phyloP scores from a whole-genome alignment of 2,797 vertebrate species.

The Silurus aristotelis region DNA sequence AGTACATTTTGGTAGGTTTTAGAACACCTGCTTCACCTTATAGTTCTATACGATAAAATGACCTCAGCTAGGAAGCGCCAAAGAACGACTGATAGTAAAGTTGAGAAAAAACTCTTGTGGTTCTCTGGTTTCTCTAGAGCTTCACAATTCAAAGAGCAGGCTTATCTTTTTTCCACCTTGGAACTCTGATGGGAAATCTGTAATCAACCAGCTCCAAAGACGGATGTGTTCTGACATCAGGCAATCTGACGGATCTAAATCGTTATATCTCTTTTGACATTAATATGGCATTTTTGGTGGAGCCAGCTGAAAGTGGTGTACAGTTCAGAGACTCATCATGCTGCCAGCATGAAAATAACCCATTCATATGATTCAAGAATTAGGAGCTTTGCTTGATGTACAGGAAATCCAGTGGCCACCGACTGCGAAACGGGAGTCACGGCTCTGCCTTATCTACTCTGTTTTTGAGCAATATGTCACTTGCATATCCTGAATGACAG shows the following conservation, averaged over 20 bases:
- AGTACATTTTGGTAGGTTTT: slow-evolving; percentile 1
- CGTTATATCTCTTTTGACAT: slow-evolving; percentile 82
- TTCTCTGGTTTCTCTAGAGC: slow-evolving; percentile 37
- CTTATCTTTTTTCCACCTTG: slow-evolving; percentile 68
- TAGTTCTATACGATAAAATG: background rate
- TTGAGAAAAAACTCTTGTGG: slow-evolving; percentile 51
- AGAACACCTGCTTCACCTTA: background rate
- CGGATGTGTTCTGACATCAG: slow-evolving; percentile 66
- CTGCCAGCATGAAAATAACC: slow-evolving; percentile 66
- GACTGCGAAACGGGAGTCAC: slow-evolving; percentile 55
- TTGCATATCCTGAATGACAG: slow-evolving; percentile 69
- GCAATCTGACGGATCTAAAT: slow-evolving; percentile 78
- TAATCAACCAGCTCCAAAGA: slow-evolving; percentile 71
- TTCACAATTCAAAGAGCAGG: slow-evolving; percentile 39
- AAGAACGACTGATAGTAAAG: slow-evolving; percentile 52
- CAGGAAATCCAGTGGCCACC: slow-evolving; percentile 53
- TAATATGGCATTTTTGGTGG: slow-evolving; percentile 82
- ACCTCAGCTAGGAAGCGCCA: background rate
- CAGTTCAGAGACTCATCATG: slow-evolving; percentile 70
- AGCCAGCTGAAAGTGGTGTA: slow-evolving; percentile 67
- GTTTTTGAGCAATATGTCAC: slow-evolving; percentile 58
- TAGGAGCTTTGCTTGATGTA: slow-evolving; percentile 64
- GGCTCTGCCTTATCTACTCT: slow-evolving; percentile 69
- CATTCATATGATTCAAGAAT: slow-evolving; percentile 80
- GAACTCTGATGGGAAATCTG: slow-evolving; percentile 74